Conservation (phyloP, 2,888 invertebrate species). For the Drosophila rubida region DNA sequence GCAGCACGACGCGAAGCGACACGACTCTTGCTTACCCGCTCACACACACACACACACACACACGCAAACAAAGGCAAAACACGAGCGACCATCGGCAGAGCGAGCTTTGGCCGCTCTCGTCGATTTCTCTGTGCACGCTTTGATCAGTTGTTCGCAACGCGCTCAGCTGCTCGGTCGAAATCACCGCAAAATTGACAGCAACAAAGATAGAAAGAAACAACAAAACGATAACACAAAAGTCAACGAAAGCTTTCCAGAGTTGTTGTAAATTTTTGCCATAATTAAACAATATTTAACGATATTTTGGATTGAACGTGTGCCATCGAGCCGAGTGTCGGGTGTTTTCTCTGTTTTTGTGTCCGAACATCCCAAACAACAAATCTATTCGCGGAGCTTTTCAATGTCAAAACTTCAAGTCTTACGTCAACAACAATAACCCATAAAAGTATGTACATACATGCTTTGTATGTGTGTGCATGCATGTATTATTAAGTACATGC, state of each 20-base stretch:
- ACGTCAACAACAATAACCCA: slow-evolving; percentile 47
- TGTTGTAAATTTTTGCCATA: slow-evolving; percentile 76
- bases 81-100: slow-evolving; percentile 23
- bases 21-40: slow-evolving; percentile 10
- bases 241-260: slow-evolving; percentile 47
- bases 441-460: slow-evolving; percentile 11
- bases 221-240: slow-evolving; percentile 23
- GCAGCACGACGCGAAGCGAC: slow-evolving; percentile 4
- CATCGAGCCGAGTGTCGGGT: slow-evolving; percentile 32
- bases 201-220: slow-evolving; percentile 22
- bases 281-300: slow-evolving; percentile 36
- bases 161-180: slow-evolving; percentile 75
- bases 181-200: slow-evolving; percentile 76
- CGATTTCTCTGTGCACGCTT: slow-evolving; percentile 41
- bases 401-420: slow-evolving; percentile 47
- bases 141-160: slow-evolving; percentile 72
- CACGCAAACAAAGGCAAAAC: too few relatives aligned
- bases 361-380: slow-evolving; percentile 15
- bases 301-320: slow-evolving; percentile 44
- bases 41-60: slow-evolving; percentile 3
- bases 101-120: slow-evolving; percentile 52
- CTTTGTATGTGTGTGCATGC: neutral
- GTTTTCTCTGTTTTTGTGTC: neutral
- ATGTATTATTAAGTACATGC: slow-evolving; percentile 8
- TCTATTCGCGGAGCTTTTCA: slow-evolving; percentile 10